Conservation (phyloP, 2,888 invertebrate species). For the Drosophila macrospina region DNA sequence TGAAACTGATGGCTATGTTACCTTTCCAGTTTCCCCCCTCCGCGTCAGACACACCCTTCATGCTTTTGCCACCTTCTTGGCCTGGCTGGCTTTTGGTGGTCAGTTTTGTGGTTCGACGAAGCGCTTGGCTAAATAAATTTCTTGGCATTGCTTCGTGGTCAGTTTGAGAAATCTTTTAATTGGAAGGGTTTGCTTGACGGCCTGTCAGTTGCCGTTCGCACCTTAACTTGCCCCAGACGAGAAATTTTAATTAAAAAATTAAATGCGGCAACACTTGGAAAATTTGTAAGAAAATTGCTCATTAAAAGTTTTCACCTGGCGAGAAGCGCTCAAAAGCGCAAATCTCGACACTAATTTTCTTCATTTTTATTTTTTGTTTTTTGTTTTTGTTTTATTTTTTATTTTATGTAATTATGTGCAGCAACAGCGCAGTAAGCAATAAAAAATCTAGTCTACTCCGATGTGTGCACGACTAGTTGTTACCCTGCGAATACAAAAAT, state of each 20-base stretch:
- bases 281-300: conserved; percentile 80
- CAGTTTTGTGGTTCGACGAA: conserved; percentile 10
- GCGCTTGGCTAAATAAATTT: conserved; percentile 29
- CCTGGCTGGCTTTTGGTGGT: conserved; percentile 2
- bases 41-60: too few species aligned
- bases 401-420: conserved; percentile 76
- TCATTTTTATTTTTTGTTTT: conserved; percentile 12
- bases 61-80: background rate
- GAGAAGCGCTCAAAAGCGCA: conserved; percentile 67
- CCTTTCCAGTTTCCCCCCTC: background rate
- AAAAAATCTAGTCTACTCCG: background rate
- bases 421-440: conserved; percentile 25
- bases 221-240: background rate
- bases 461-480: background rate
- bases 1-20: conserved; percentile 33
- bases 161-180: conserved; percentile 45
- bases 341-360: conserved; percentile 78
- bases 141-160: conserved; percentile 31
- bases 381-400: too few species aligned
- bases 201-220: conserved; percentile 13
- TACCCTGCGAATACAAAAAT: conserved; percentile 14
- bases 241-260: conserved; percentile 76
- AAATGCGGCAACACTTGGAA: conserved; percentile 77
- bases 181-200: conserved; percentile 20
- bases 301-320: conserved; percentile 80